Evolutionary conservation across 2,113 vertebrate genomes (phyloP), one percentile per base, ranked within the genome.

Genomic region (Peromyscus maniculatus): DNA sequence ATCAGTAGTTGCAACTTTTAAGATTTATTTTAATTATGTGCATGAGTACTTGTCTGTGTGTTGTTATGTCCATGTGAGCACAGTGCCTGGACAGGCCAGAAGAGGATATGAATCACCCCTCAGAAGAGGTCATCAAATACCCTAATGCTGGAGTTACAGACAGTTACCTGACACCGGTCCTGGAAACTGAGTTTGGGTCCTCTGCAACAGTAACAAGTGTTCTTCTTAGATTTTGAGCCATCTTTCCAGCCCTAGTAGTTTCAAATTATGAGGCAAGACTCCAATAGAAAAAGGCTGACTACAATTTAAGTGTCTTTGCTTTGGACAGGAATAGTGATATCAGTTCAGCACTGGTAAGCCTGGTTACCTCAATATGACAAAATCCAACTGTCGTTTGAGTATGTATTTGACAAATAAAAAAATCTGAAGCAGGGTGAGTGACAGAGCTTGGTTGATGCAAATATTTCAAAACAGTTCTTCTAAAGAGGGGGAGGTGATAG

Each of bases 341-440:
- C 55, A 7, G 4, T 7, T n/a, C 33, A 62, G 36, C 33, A 26
- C 26, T 87, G 71, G 39, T 87, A 84, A 96, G 26, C 46, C 82
- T 59, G 46, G 12, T 90, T 82, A 52, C 93, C 71, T 17, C 4
- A 4, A 24, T 92, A 39, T 39, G 57, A 83, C 71, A 94, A 93
- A 89, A 78, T 71, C 22, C 36, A 66, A 86, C 7, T 33, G 21
- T 52, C 22, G 89, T 75, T 57, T 96, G 13, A 77, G 12, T 28
- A 72, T 62, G 26, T 83, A 43, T 91, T 52, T 84, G 33, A 91
- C 66, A 64, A 96, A 89, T 33, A 33, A 69, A 71, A 72, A 59
- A 43, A 95, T 89, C 17, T 86, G 43, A 89, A 91, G 94, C 28
- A 43, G 52, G 43, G 43, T 93, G 69, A 89, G 79, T 69, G 91